Evolutionary conservation across 2,888 invertebrate genomes (phyloP).

Genomic region (Nematopogon swammerdamellus): DNA sequence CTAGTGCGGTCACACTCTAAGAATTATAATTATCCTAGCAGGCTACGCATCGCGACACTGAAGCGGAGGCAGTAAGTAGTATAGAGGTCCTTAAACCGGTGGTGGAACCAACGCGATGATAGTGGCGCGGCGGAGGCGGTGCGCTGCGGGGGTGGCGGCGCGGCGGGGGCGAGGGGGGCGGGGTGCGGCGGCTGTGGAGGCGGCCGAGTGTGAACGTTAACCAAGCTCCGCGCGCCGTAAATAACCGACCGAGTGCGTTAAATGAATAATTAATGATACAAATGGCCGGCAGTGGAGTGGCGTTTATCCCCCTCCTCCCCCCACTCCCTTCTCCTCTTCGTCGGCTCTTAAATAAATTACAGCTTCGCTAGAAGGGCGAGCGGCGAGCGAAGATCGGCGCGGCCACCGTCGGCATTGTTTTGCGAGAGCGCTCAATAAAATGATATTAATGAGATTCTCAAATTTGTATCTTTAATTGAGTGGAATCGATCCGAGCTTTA

Average conservation of each 20-base stretch:
- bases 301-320: constrained; percentile 7
- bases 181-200: neutral
- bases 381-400: neutral
- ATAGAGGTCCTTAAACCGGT: no score
- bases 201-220: neutral
- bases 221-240: constrained; percentile 17
- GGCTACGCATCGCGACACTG: no score
- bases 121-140: neutral
- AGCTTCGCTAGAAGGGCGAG: neutral
- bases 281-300: constrained; percentile 18
- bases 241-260: constrained; percentile 21
- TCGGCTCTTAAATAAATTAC: neutral
- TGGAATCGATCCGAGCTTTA: neutral
- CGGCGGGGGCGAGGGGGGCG: neutral
- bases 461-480: neutral
- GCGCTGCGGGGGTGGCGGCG: neutral
- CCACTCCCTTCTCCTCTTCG: constrained; percentile 6
- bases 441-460: neutral
- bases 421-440: neutral
- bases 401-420: neutral
- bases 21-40: no score
- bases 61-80: no score
- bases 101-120: no score
- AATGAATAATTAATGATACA: constrained; percentile 42
- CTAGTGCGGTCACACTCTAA: no score